Conservation (phyloP, 2,113 vertebrate species). For the Strix uralensis region DNA sequence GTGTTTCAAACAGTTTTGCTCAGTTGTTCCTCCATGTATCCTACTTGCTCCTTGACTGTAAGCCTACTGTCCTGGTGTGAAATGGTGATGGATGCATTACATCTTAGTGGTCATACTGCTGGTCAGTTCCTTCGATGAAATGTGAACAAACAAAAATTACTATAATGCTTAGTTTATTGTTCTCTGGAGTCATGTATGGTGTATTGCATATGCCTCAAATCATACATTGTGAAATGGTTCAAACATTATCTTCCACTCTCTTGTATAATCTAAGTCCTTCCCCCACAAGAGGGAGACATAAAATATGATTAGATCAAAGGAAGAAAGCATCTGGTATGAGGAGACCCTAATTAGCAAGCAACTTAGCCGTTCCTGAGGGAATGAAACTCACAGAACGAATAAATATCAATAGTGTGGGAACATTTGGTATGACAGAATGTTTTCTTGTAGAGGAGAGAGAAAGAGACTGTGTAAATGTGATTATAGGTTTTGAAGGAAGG, state of each 20-base stretch:
- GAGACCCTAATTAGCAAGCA: not conserved
- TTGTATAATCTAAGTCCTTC: not conserved
- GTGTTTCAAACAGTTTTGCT: not conserved
- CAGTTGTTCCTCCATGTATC: not conserved
- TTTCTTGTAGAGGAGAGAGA: constrained; percentile 26
- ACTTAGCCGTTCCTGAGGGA: not conserved
- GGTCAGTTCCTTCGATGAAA: not conserved
- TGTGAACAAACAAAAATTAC: not conserved
- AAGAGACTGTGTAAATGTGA: constrained; percentile 19
- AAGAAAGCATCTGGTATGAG: not conserved
- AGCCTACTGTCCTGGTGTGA: not conserved
- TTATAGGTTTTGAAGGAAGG: constrained; percentile 26
- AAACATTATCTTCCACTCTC: not conserved
- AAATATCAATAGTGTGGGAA: constrained; percentile 39
- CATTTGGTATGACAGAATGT: constrained; percentile 67
- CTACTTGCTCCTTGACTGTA: not conserved
- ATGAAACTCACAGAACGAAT: not conserved
- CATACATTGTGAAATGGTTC: not conserved
- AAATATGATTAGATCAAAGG: not conserved
- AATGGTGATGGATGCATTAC: not conserved
- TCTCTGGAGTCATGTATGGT: not conserved
- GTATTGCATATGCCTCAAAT: not conserved
- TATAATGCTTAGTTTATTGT: not conserved
- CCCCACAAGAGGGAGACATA: not conserved
- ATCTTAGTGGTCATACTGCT: not conserved